These are phyloP conservation scores for Gila robusta DNA, from an alignment of 2,797 vertebrate species.

Conservation along the genomic window DNA sequence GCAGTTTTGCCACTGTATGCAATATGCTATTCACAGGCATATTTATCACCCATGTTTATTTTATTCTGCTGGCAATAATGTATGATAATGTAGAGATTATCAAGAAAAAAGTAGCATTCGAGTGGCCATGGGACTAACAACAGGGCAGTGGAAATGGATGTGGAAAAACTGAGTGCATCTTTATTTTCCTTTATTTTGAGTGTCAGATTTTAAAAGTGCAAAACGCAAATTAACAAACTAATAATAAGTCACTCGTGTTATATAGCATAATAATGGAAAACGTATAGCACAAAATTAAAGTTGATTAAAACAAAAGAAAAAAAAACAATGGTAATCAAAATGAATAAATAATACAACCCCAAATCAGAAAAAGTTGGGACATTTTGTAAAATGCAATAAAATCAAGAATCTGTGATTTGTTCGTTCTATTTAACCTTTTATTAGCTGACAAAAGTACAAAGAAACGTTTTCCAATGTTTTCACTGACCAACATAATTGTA, in stretches of 20 bases:
- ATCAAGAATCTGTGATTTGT: no score
- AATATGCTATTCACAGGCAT: neutral
- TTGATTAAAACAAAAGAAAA: neutral
- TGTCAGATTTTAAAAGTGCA: neutral
- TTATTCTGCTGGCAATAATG: neutral
- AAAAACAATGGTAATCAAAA: neutral
- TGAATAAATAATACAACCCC: neutral
- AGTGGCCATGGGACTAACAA: neutral
- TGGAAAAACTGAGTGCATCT: neutral
- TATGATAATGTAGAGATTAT: neutral
- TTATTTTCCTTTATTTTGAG: neutral
- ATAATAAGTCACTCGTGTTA: neutral
- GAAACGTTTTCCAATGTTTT: no score
- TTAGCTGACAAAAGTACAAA: no score
- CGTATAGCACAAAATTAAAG: neutral
- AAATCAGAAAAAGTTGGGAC: no score
- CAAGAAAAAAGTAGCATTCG: neutral
- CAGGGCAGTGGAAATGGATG: neutral
- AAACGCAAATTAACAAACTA: neutral
- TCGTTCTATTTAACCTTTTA: no score
- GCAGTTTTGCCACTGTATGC: neutral
- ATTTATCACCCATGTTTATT: neutral
- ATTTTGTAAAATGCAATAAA: no score
- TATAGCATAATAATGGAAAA: neutral
- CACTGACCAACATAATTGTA: no score